Percentiles rank a stretch among this genome's conserved stretches.
phyloP scores from a whole-genome alignment of 2,888 invertebrate species.

The Ophonus ardosiacus region DNA sequence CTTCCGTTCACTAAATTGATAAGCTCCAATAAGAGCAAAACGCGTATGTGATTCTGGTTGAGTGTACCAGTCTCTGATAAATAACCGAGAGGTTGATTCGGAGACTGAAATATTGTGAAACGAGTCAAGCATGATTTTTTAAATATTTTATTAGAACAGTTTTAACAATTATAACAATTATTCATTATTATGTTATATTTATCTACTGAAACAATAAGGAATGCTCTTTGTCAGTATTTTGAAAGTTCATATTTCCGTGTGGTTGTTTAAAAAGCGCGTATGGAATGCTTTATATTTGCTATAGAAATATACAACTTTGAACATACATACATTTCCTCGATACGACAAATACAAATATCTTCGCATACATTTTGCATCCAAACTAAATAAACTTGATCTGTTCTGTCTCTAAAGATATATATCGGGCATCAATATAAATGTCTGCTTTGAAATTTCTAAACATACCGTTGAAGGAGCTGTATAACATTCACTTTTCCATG shows the following conservation, averaged over 20 bases:
- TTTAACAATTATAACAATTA: too few relatives aligned
- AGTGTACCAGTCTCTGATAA: too few relatives aligned
- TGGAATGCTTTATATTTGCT: background rate
- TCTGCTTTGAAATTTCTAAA: background rate
- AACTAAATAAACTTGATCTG: constrained; percentile 10
- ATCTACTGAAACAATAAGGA: background rate
- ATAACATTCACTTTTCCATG: background rate
- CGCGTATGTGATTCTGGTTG: too few relatives aligned
- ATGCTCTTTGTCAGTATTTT: background rate
- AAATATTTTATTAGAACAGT: too few relatives aligned
- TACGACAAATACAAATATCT: constrained; percentile 10
- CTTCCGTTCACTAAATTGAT: too few relatives aligned
- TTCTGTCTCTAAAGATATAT: background rate
- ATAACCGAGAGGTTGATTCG: too few relatives aligned
- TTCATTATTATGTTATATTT: too few relatives aligned
- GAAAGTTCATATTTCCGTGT: background rate
- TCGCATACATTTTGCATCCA: background rate
- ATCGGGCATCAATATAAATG: constrained; percentile 13
- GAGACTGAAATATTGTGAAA: too few relatives aligned
- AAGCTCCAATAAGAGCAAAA: too few relatives aligned
- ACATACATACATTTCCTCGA: background rate
- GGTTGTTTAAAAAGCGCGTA: background rate
- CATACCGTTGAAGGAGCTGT: background rate
- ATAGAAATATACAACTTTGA: background rate
- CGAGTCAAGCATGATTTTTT: too few relatives aligned